Conservation (phyloP, 2,113 vertebrate genomes). For the Hemibagrus wyckioides region DNA sequence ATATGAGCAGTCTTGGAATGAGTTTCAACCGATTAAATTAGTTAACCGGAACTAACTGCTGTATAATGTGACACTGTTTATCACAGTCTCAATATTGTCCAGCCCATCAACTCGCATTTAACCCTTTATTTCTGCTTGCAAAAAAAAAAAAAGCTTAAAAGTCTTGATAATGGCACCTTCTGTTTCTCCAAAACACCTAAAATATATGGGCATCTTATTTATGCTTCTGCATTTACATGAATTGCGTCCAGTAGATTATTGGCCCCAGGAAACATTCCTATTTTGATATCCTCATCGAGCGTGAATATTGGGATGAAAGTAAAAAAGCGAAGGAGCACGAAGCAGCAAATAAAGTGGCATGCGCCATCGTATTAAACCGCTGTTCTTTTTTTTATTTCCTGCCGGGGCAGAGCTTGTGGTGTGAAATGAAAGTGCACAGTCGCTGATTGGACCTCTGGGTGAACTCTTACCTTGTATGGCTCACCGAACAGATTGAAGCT, state of each 20-base stretch:
- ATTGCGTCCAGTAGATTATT: background rate
- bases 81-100: background rate
- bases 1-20: no score
- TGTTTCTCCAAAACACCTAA: background rate
- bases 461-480: conserved; percentile 88
- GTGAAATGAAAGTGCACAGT: conserved; percentile 14
- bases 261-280: background rate
- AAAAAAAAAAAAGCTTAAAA: background rate
- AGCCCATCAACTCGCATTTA: background rate
- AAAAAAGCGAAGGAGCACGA: conserved; percentile 6
- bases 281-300: background rate
- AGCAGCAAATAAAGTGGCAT: conserved; percentile 28
- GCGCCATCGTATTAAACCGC: conserved; percentile 25
- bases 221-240: background rate
- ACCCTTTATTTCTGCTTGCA: background rate
- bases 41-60: no score
- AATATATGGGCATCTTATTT: background rate
- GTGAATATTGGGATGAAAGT: conserved; percentile 2
- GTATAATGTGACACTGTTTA: no score
- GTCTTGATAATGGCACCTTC: background rate
- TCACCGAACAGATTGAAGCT: conserved; percentile 98
- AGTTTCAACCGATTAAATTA: no score
- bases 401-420: conserved; percentile 24
- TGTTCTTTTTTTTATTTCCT: background rate
- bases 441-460: conserved; percentile 41